A percentile compares a stretch with the other conserved stretches of the same genome.
Conservation (phyloP, 2,113 vertebrate species). For the Hippocampus guttulatus region DNA sequence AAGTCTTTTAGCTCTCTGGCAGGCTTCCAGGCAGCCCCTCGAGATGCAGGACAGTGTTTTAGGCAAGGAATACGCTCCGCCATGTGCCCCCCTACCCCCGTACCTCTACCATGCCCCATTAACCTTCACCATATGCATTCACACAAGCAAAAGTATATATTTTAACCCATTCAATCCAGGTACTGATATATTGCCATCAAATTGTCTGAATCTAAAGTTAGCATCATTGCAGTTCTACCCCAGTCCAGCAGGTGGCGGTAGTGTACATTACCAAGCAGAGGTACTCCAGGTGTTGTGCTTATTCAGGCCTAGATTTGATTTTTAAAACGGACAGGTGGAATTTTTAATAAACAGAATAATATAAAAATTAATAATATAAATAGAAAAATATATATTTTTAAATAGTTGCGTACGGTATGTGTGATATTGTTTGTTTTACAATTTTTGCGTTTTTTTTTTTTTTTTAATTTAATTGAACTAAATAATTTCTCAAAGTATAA, state of each 20-base stretch:
- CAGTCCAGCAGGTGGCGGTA: background rate
- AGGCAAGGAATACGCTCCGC: slow-evolving; percentile 72
- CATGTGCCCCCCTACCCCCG: background rate
- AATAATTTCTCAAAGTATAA: background rate
- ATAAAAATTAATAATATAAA: too few relatives aligned
- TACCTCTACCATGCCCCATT: slow-evolving; percentile 30
- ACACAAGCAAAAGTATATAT: background rate
- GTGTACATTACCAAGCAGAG: background rate
- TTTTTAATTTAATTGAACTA: background rate
- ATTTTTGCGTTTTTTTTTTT: too few relatives aligned
- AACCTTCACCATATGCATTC: slow-evolving; percentile 41
- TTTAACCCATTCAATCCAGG: background rate
- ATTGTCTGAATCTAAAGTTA: background rate
- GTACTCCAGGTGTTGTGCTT: too few relatives aligned
- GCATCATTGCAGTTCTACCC: slow-evolving; percentile 1
- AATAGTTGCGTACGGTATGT: too few relatives aligned
- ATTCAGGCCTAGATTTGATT: too few relatives aligned
- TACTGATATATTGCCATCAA: too few relatives aligned
- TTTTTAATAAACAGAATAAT: too few relatives aligned
- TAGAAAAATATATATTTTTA: too few relatives aligned
- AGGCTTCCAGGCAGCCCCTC: slow-evolving; percentile 77
- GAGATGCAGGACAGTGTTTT: slow-evolving; percentile 79
- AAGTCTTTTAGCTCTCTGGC: slow-evolving; percentile 79
- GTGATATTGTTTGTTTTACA: too few relatives aligned
- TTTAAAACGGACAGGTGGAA: too few relatives aligned